A percentile compares a stretch with the other conserved stretches of the same genome.
Evolutionary conservation across 1,140 invertebrate genomes (phyloP).

Genomic region (Subanguina moxae): DNA sequence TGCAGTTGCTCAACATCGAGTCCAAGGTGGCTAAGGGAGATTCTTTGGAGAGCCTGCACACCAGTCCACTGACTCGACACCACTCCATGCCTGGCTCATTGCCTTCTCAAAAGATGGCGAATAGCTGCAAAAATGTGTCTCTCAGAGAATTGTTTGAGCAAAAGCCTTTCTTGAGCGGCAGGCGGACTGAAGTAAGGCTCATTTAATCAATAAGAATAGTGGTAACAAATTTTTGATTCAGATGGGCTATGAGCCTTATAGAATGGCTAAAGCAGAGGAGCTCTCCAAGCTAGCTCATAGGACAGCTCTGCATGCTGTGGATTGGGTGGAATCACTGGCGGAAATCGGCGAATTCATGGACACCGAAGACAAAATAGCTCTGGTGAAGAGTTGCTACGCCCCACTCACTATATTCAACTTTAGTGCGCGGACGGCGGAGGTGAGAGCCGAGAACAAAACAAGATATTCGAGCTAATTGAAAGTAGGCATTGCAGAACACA

Average conservation of each 20-base stretch:
- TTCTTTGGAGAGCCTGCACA: not conserved
- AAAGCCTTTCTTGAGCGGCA: slow-evolving; percentile 43
- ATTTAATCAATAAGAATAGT: not conserved
- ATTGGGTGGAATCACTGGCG: slow-evolving; percentile 55
- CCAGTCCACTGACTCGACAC: not conserved
- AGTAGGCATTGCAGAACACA: slow-evolving; percentile 52
- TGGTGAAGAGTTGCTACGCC: slow-evolving; percentile 55
- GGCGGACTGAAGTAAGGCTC: slow-evolving; percentile 43
- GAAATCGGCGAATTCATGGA: slow-evolving; percentile 53
- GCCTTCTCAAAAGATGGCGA: slow-evolving; percentile 8
- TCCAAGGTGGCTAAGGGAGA: slow-evolving; percentile 52
- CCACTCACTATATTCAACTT: slow-evolving; percentile 59
- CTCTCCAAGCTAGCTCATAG: slow-evolving; percentile 54
- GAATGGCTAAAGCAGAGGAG: slow-evolving; percentile 56
- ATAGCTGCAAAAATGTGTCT: slow-evolving; percentile 39
- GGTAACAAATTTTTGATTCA: slow-evolving; percentile 19
- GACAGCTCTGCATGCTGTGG: slow-evolving; percentile 56
- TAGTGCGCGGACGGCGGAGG: slow-evolving; percentile 47
- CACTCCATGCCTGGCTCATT: slow-evolving; percentile 6
- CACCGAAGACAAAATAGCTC: slow-evolving; percentile 55
- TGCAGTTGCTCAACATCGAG: slow-evolving; percentile 59
- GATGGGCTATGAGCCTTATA: slow-evolving; percentile 58
- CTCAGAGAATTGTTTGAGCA: slow-evolving; percentile 55
- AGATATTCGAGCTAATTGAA: not conserved
- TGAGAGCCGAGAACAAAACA: not conserved